Percentiles rank a stretch among this genome's conserved stretches.
phyloP scores from a whole-genome alignment of 1,140 invertebrate species.

The Brachionus paranguensis region DNA sequence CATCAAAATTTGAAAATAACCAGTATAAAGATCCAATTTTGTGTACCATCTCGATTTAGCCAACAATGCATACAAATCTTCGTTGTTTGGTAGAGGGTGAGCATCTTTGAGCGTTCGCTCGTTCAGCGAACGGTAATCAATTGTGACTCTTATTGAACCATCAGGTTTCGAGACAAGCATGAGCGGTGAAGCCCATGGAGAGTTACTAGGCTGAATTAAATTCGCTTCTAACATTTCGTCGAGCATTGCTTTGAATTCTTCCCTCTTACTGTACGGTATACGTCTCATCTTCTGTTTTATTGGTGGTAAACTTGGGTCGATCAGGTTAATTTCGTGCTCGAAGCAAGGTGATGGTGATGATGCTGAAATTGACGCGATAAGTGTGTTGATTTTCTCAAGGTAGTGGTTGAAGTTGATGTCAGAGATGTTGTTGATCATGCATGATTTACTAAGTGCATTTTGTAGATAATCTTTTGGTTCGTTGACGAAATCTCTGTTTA shows the following conservation, averaged over 20 bases:
- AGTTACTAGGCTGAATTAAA: no score
- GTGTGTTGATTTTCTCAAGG: no score
- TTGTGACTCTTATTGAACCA: not conserved
- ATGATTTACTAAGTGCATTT: no score
- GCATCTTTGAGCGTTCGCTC: slow-evolving; percentile 31
- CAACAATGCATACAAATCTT: slow-evolving; percentile 41
- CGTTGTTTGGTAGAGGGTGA: slow-evolving; percentile 38
- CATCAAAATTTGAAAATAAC: slow-evolving; percentile 7
- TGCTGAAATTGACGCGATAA: not conserved
- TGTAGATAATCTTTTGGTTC: no score
- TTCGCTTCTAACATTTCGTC: no score
- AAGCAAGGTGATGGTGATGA: not conserved
- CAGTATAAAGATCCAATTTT: not conserved
- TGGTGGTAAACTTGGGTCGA: not conserved
- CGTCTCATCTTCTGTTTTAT: not conserved
- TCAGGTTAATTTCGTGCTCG: not conserved
- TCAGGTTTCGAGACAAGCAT: not conserved
- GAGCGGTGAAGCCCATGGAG: no score
- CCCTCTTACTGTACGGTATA: not conserved
- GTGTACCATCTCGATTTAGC: not conserved
- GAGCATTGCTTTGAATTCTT: no score
- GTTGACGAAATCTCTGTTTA: no score
- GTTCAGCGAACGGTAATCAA: slow-evolving; percentile 41
- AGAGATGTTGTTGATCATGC: no score
- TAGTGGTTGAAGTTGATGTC: no score